Percentiles rank a stretch among this genome's conserved stretches.
These are phyloP conservation scores for Channallabes apus DNA, from an alignment of 2,797 vertebrate species.

Conservation along the genomic window DNA sequence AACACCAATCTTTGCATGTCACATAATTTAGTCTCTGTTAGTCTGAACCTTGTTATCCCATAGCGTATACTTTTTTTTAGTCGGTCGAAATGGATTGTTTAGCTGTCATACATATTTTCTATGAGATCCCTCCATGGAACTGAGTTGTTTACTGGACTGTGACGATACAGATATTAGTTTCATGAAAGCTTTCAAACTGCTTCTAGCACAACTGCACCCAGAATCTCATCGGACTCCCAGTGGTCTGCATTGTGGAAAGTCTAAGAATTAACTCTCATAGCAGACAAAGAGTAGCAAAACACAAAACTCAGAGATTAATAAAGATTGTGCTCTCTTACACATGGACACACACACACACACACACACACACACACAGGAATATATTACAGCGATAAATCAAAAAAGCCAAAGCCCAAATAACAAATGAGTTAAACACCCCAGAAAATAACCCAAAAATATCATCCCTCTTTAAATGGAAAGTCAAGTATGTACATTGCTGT, in stretches of 20 bases:
- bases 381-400: conserved; percentile 30
- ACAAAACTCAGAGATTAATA: not conserved
- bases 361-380: not conserved
- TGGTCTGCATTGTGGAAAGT: not conserved
- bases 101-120: not conserved
- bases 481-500: not conserved
- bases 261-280: conserved; percentile 1
- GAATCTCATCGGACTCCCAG: not conserved
- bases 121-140: not conserved
- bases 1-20: not conserved
- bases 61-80: too few relatives aligned
- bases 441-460: not conserved
- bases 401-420: conserved; percentile 11
- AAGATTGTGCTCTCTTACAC: not conserved
- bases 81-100: not conserved
- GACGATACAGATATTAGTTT: conserved; percentile 14
- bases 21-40: not conserved
- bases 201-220: not conserved
- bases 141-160: not conserved
- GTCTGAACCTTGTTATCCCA: not conserved
- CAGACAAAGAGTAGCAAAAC: not conserved
- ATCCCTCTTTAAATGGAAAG: conserved; percentile 1
- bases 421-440: not conserved
- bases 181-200: not conserved
- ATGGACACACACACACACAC: too few relatives aligned